phyloP scores from a whole-genome alignment of 2,888 invertebrate genomes.

The Neoaliturus tenellus region DNA sequence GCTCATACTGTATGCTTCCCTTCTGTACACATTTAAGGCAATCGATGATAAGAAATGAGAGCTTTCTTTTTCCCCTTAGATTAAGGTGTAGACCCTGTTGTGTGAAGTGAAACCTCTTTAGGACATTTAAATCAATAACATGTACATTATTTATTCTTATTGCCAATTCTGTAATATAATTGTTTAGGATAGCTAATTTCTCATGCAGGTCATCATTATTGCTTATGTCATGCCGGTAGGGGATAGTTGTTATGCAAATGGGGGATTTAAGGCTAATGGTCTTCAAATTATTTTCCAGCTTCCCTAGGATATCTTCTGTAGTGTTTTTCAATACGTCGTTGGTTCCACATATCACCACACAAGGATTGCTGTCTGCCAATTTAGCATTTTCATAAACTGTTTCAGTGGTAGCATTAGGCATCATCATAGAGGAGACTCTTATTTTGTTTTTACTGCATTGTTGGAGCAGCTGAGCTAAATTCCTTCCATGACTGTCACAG shows the following conservation, averaged over 20 bases:
- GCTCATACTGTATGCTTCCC: constrained; percentile 28
- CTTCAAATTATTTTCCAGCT: constrained; percentile 36
- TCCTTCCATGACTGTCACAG: background rate
- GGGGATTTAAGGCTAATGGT: constrained; percentile 20
- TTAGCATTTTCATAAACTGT: background rate
- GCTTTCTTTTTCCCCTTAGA: constrained; percentile 15
- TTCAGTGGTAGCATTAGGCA: constrained; percentile 7
- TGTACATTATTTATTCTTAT: constrained; percentile 22
- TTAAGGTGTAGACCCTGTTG: constrained; percentile 6
- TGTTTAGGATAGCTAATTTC: constrained; percentile 30
- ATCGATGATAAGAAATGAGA: constrained; percentile 7
- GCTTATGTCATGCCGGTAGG: constrained; percentile 18
- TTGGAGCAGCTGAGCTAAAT: background rate
- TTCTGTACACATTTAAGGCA: background rate
- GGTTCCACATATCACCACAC: constrained; percentile 26
- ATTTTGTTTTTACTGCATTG: background rate
- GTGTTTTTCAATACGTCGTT: constrained; percentile 31
- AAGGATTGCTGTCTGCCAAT: constrained; percentile 19
- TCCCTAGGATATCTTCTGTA: constrained; percentile 18
- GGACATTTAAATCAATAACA: background rate
- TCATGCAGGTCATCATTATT: background rate
- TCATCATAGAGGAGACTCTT: background rate
- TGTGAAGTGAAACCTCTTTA: constrained; percentile 10
- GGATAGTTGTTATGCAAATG: constrained; percentile 12
- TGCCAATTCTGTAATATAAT: constrained; percentile 26